phyloP scores from a whole-genome alignment of 2,888 invertebrate genomes.

The Drosophila anomelani region DNA sequence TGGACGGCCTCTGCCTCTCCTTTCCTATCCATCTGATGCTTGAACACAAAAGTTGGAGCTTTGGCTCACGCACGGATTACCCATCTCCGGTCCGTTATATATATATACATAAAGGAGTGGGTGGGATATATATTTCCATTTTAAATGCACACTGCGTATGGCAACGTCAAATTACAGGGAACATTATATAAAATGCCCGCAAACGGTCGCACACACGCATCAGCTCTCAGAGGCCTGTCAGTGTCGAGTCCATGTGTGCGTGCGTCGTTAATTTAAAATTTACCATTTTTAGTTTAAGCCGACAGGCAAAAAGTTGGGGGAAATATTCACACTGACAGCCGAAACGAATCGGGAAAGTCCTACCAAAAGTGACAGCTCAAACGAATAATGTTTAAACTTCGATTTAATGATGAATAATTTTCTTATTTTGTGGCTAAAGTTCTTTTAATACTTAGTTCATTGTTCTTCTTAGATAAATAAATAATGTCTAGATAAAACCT shows the following conservation, averaged over 20 bases:
- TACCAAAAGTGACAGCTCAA: not conserved
- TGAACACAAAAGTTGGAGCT: constrained; percentile 35
- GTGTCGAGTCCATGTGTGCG: constrained; percentile 21
- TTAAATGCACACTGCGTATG: constrained; percentile 69
- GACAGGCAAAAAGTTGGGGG: constrained; percentile 43
- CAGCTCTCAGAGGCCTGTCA: constrained; percentile 19
- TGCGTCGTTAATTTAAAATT: constrained; percentile 68
- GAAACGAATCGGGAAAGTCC: constrained; percentile 41
- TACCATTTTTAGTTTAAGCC: constrained; percentile 68
- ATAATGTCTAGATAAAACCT: not conserved
- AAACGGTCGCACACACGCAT: constrained; percentile 36
- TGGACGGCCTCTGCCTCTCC: constrained; percentile 16
- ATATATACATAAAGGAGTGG: constrained; percentile 13
- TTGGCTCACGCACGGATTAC: constrained; percentile 28
- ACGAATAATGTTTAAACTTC: not conserved
- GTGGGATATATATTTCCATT: constrained; percentile 53
- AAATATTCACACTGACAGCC: constrained; percentile 16
- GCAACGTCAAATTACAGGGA: constrained; percentile 74
- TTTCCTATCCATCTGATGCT: constrained; percentile 35
- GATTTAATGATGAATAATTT: not conserved
- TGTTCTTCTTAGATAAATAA: not conserved
- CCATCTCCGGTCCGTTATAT: constrained; percentile 10
- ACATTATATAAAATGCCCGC: constrained; percentile 66
- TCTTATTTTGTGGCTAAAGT: not conserved
- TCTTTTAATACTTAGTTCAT: not conserved